Conservation (phyloP, 2,113 vertebrate species). For the Eclectus roratus region DNA sequence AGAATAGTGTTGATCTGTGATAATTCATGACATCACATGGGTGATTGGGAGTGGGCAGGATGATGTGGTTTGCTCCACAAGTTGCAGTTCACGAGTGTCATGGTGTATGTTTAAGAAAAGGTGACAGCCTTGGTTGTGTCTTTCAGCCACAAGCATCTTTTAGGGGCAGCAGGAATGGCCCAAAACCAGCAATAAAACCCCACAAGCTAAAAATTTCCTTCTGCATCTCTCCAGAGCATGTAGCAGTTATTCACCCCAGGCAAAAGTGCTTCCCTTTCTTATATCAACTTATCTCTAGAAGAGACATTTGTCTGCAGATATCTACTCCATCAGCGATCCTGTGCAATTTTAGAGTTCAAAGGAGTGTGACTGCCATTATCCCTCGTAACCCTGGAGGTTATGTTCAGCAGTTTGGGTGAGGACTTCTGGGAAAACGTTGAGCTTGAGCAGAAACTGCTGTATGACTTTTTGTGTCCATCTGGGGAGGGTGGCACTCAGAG, state of each 20-base stretch:
- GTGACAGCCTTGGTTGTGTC: background rate
- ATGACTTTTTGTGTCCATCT: background rate
- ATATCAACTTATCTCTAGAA: background rate
- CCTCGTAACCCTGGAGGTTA: background rate
- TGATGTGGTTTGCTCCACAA: background rate
- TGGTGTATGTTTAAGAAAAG: background rate
- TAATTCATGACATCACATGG: background rate
- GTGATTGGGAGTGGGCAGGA: background rate
- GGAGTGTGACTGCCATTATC: background rate
- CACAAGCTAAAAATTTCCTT: background rate
- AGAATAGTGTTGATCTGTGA: background rate
- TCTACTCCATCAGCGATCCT: background rate
- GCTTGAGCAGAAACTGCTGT: background rate
- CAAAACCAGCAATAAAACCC: background rate
- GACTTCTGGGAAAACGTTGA: conserved; percentile 13
- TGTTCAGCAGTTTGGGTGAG: background rate
- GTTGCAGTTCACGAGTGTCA: background rate
- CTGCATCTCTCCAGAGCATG: background rate
- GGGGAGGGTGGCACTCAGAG: background rate
- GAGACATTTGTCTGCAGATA: background rate
- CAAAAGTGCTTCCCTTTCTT: background rate
- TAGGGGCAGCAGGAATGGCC: background rate
- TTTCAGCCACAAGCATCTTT: background rate
- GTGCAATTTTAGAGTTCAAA: background rate
- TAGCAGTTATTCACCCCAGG: background rate